A percentile compares a stretch with the other conserved stretches of the same genome.
Conservation (phyloP, 2,113 vertebrate genomes). For the Silurus meridionalis region DNA sequence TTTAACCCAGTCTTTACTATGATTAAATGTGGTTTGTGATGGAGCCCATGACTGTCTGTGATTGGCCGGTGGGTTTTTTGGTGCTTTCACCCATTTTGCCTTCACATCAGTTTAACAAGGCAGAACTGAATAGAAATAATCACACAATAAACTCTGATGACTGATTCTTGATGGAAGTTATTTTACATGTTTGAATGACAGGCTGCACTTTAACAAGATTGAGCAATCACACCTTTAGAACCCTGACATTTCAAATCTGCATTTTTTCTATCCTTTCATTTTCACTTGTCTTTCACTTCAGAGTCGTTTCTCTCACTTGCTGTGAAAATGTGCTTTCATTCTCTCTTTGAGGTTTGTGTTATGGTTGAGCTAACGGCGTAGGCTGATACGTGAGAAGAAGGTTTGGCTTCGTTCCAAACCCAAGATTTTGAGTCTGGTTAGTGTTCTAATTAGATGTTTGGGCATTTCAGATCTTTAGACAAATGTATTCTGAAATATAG, state of each 20-base stretch:
- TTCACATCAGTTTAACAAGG: background rate
- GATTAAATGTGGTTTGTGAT: background rate
- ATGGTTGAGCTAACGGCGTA: background rate
- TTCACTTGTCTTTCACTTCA: background rate
- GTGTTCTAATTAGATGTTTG: background rate
- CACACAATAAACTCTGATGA: background rate
- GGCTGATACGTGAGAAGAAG: background rate
- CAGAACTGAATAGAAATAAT: background rate
- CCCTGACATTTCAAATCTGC: slow-evolving; percentile 1
- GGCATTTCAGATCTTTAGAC: background rate
- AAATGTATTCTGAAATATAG: background rate
- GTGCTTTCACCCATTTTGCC: background rate
- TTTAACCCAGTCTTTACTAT: background rate
- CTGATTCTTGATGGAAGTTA: background rate
- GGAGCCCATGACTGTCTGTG: background rate
- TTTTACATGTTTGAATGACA: slow-evolving; percentile 15
- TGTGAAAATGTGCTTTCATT: background rate
- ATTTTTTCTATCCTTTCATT: background rate
- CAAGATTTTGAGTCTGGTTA: background rate
- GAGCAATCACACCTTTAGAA: slow-evolving; percentile 7
- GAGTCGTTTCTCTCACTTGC: background rate
- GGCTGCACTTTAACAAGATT: slow-evolving; percentile 8
- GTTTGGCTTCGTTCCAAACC: background rate
- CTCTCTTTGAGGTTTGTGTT: background rate
- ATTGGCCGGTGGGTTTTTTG: background rate